phyloP scores from a whole-genome alignment of 2,113 vertebrate species.

The Sula dactylatra region DNA sequence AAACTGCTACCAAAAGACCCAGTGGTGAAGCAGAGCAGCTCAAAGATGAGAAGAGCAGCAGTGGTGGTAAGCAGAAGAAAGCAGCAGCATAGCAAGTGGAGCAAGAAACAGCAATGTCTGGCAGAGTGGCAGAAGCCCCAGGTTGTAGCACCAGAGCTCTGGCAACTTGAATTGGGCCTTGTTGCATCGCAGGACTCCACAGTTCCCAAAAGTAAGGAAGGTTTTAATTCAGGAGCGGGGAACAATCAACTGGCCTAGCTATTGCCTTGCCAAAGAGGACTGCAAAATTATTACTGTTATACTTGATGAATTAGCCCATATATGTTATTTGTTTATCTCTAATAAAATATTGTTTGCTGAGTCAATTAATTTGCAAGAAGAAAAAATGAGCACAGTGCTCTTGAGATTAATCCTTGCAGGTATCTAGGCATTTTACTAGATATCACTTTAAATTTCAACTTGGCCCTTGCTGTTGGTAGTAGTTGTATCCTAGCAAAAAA shows the following conservation, averaged over 20 bases:
- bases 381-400: neutral
- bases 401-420: neutral
- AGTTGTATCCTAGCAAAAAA: neutral
- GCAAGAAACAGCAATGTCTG: neutral
- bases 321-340: neutral
- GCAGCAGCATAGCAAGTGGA: neutral
- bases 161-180: neutral
- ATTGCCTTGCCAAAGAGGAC: neutral
- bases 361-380: neutral
- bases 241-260: neutral
- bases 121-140: neutral
- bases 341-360: neutral
- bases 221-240: neutral
- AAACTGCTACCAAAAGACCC: neutral
- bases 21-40: neutral
- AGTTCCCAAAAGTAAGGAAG: neutral
- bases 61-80: neutral
- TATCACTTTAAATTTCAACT: neutral
- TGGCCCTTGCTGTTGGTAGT: neutral
- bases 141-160: neutral
- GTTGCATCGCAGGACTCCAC: neutral
- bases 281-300: neutral
- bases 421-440: neutral
- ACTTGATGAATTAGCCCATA: neutral
- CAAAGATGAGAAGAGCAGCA: neutral